Percentiles rank a stretch among this genome's conserved stretches.
Evolutionary conservation across 2,888 invertebrate species (phyloP).

Genomic region (Pasiphila rectangulata): DNA sequence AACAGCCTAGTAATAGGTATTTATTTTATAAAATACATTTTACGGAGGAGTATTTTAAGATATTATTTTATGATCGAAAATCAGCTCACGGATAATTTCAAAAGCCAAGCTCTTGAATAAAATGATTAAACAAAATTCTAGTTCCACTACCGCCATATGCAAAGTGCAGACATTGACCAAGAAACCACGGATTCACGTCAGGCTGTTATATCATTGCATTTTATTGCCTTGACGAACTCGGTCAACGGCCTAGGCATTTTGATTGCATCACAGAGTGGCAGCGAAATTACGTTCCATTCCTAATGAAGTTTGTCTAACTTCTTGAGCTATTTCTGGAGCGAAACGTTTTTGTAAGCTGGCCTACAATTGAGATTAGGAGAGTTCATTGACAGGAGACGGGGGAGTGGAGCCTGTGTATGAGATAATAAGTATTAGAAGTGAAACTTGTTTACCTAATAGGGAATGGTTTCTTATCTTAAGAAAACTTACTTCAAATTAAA

Average conservation of each 20-base stretch:
- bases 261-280: slow-evolving; percentile 43
- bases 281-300: slow-evolving; percentile 46
- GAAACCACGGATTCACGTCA: slow-evolving; percentile 36
- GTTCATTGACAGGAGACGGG: slow-evolving; percentile 66
- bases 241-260: slow-evolving; percentile 52
- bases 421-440: slow-evolving; percentile 5
- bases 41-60: too few relatives aligned
- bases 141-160: slow-evolving; percentile 13
- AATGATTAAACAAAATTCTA: background rate
- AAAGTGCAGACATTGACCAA: slow-evolving; percentile 34
- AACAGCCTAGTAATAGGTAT: too few relatives aligned
- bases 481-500: too few relatives aligned
- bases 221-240: slow-evolving; percentile 44
- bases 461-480: too few relatives aligned
- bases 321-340: slow-evolving; percentile 51
- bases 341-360: slow-evolving; percentile 48
- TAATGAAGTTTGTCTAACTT: slow-evolving; percentile 50
- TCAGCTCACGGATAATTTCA: too few relatives aligned
- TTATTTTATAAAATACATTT: too few relatives aligned
- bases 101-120: too few relatives aligned
- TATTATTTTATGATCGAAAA: too few relatives aligned
- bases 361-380: slow-evolving; percentile 53
- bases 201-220: slow-evolving; percentile 45
- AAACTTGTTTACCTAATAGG: slow-evolving; percentile 5
- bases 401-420: slow-evolving; percentile 6